Base-by-base conservation (phyloP, 1,140 invertebrate species). In the Nautilus pompilius region DNA sequence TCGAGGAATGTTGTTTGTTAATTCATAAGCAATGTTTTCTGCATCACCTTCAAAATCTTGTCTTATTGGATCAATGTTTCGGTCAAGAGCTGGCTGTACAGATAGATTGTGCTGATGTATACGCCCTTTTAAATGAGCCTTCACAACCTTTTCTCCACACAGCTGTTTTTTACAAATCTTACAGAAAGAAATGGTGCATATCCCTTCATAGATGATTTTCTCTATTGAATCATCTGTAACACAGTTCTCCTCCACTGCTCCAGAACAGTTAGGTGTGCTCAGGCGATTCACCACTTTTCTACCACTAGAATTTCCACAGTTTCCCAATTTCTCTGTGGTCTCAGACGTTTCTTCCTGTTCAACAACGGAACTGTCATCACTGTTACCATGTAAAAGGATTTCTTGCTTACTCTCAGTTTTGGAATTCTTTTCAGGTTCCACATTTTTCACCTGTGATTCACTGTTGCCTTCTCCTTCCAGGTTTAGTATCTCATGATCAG, bases 131-230 rank as follows among this genome's bases (percentile, higher is more conserved):
- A 76, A 6, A 58, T 77, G 75, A 2, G 41, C 55, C 8, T 71
- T 59, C 24, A 67, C 71, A n/a, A 46, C 48, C 41, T 74, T 68
- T 53, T 63, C 62, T 13, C 72, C 71, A 59, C 77, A 73, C 70
- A 75, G 71, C 20, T 65, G 71, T 30, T 54, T 33, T 29, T 72
- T 60, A 64, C 76, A 78, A 2, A 70, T 62, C 13, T 53, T 17
- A 46, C 76, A 78, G 41, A 64, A 71, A 63, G 61, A 78, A 4
- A 51, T 55, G 56, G 65, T 64, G 5, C 48, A 34, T 53, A n/a
- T 22, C 2, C 48, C 13, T 48, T 60, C 30, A 33, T 32, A 29
- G 33, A 33, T 26, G 17, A 48, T 29, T 15, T 13, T 56, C 5
- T 60, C 34, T 15, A 32, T 41, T 20, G 13, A 10, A 24, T 20